Conservation (phyloP, 2,888 invertebrate genomes). For the Thymelicus lineola region DNA sequence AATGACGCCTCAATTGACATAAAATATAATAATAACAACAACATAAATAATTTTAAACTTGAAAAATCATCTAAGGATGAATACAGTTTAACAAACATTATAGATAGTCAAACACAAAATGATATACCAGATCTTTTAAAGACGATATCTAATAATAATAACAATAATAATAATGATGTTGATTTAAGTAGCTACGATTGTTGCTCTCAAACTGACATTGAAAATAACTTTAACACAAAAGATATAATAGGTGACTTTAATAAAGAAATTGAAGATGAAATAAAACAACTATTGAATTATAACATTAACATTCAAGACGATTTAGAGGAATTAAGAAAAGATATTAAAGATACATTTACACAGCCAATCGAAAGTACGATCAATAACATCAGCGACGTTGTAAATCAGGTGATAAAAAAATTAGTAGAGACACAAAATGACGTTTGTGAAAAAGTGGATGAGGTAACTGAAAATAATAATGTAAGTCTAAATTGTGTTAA, state of each 20-base stretch:
- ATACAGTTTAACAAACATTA: background rate
- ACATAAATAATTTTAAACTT: conserved; percentile 49
- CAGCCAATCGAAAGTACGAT: conserved; percentile 81
- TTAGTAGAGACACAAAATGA: conserved; percentile 74
- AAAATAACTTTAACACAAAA: conserved; percentile 76
- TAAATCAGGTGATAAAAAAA: conserved; percentile 80
- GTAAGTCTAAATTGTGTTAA: conserved; percentile 49
- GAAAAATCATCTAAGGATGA: conserved; percentile 18
- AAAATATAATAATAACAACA: conserved; percentile 49
- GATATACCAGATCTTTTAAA: conserved; percentile 78
- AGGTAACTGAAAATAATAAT: conserved; percentile 43
- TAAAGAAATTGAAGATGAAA: conserved; percentile 86
- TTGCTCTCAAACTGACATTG: conserved; percentile 73
- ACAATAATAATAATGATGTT: conserved; percentile 53
- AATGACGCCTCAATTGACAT: conserved; percentile 63
- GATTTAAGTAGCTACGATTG: conserved; percentile 59
- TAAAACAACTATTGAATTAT: conserved; percentile 78
- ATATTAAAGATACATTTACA: conserved; percentile 78
- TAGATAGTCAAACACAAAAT: conserved; percentile 51
- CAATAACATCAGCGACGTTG: conserved; percentile 81
- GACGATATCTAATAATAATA: conserved; percentile 72
- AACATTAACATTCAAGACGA: conserved; percentile 79
- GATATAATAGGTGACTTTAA: conserved; percentile 86
- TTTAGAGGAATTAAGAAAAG: conserved; percentile 76
- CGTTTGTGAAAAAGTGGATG: conserved; percentile 53